These are phyloP conservation scores for Idaea biselata DNA, from an alignment of 2,888 invertebrate genomes.

Conservation along the genomic window DNA sequence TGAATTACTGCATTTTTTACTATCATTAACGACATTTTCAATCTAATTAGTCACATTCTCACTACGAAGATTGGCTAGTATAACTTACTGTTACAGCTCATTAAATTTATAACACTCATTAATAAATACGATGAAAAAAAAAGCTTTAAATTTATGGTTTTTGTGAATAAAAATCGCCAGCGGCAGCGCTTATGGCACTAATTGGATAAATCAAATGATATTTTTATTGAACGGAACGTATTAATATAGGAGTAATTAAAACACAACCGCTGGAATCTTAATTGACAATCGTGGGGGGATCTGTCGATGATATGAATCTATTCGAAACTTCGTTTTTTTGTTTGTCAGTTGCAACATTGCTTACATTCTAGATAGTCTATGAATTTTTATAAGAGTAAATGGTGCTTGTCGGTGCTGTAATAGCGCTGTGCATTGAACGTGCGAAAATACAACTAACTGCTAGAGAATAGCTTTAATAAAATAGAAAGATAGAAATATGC, in stretches of 20 bases:
- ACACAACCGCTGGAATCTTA: slow-evolving; percentile 64
- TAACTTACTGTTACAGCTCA: slow-evolving; percentile 6
- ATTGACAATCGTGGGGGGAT: slow-evolving; percentile 53
- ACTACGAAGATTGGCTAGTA: neutral
- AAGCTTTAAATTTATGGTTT: slow-evolving; percentile 32
- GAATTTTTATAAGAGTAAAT: slow-evolving; percentile 26
- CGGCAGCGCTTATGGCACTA: slow-evolving; percentile 31
- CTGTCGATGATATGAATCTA: slow-evolving; percentile 41
- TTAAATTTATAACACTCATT: slow-evolving; percentile 23
- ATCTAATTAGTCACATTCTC: slow-evolving; percentile 22
- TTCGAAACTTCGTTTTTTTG: slow-evolving; percentile 37
- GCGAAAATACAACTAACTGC: neutral
- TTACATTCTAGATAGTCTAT: slow-evolving; percentile 19
- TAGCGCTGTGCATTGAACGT: slow-evolving; percentile 14
- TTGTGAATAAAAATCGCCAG: slow-evolving; percentile 39
- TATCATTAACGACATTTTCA: slow-evolving; percentile 42
- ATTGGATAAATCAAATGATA: slow-evolving; percentile 44
- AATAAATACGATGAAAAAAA: slow-evolving; percentile 22
- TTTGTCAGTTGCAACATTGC: slow-evolving; percentile 19
- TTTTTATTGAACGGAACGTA: slow-evolving; percentile 50
- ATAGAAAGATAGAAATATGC: too few species aligned
- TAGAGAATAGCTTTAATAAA: too few species aligned
- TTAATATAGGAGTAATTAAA: slow-evolving; percentile 53
- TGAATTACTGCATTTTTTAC: slow-evolving; percentile 59
- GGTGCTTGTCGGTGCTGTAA: slow-evolving; percentile 21